A percentile compares a stretch with the other conserved stretches of the same genome.
These are phyloP conservation scores for Pristionchus arcanus DNA, from an alignment of 2,888 invertebrate genomes.

Conservation along the genomic window DNA sequence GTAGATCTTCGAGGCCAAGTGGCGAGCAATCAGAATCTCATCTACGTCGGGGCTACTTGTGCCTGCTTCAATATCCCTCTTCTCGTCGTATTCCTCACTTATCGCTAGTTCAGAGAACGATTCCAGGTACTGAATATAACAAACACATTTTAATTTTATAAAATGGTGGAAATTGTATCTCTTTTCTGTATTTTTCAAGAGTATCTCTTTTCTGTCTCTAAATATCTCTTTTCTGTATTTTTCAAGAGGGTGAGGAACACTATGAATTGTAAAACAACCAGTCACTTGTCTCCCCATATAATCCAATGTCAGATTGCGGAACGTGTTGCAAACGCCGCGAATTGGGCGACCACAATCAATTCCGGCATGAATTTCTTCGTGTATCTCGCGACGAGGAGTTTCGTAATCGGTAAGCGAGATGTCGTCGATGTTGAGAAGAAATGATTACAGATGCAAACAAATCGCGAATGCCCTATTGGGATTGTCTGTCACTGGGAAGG, in stretches of 20 bases:
- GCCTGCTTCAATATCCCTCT: constrained; percentile 36
- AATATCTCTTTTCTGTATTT: no score
- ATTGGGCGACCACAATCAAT: constrained; percentile 59
- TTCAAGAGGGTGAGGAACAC: no score
- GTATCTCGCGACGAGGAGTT: constrained; percentile 65
- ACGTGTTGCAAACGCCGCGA: constrained; percentile 57
- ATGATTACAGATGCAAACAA: background rate
- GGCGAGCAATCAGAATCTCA: constrained; percentile 19
- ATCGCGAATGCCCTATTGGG: constrained; percentile 6
- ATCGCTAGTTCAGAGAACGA: constrained; percentile 7
- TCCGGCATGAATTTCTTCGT: constrained; percentile 58
- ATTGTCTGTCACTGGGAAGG: no score
- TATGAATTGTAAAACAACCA: no score
- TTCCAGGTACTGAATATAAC: background rate
- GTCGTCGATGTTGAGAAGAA: no score
- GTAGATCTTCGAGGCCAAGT: constrained; percentile 20
- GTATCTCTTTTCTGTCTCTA: no score
- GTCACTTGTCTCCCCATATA: no score
- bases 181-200: no score
- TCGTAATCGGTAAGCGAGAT: constrained; percentile 57
- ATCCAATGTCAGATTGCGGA: constrained; percentile 48
- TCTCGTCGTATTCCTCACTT: constrained; percentile 51
- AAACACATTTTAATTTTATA: no score
- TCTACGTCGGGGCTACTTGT: constrained; percentile 36
- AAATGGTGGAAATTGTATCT: no score